Conservation (phyloP, 1,140 invertebrate genomes). For the Macrotrachela quadricornifera region DNA sequence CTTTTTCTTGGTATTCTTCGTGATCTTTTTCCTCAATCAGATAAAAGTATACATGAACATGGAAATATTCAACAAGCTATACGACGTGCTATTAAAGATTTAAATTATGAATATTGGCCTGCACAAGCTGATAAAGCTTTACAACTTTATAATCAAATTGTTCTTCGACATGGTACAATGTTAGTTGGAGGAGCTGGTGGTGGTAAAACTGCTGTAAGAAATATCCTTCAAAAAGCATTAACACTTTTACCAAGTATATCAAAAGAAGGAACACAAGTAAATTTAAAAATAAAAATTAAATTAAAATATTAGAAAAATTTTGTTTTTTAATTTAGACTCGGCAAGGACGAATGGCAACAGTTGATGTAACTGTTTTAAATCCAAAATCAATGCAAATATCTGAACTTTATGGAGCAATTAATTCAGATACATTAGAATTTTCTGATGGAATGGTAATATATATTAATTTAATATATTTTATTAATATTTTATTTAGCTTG, state of each 20-base stretch:
- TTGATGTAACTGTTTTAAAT: slow-evolving; percentile 30
- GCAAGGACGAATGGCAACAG: too few species aligned
- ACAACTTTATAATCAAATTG: slow-evolving; percentile 8
- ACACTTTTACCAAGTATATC: slow-evolving; percentile 3
- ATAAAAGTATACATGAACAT: slow-evolving; percentile 19
- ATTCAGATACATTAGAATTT: slow-evolving; percentile 58
- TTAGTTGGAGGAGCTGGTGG: slow-evolving; percentile 38
- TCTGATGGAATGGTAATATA: slow-evolving; percentile 48
- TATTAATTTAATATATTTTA: background rate
- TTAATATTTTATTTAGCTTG: slow-evolving; percentile 39
- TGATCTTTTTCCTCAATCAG: slow-evolving; percentile 55
- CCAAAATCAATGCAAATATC: slow-evolving; percentile 55
- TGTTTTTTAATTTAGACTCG: too few species aligned
- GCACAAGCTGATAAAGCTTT: background rate
- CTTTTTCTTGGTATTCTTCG: slow-evolving; percentile 57
- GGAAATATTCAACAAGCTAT: slow-evolving; percentile 4
- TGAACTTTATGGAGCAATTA: slow-evolving; percentile 65
- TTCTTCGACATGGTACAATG: slow-evolving; percentile 39
- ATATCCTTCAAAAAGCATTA: slow-evolving; percentile 23
- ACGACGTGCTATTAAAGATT: background rate
- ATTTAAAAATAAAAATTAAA: background rate
- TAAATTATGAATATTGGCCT: background rate
- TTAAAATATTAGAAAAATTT: too few species aligned
- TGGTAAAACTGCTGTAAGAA: slow-evolving; percentile 25
- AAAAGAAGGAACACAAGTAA: background rate